These are phyloP conservation scores for Mantis religiosa DNA, from an alignment of 2,888 invertebrate species.

Conservation along the genomic window DNA sequence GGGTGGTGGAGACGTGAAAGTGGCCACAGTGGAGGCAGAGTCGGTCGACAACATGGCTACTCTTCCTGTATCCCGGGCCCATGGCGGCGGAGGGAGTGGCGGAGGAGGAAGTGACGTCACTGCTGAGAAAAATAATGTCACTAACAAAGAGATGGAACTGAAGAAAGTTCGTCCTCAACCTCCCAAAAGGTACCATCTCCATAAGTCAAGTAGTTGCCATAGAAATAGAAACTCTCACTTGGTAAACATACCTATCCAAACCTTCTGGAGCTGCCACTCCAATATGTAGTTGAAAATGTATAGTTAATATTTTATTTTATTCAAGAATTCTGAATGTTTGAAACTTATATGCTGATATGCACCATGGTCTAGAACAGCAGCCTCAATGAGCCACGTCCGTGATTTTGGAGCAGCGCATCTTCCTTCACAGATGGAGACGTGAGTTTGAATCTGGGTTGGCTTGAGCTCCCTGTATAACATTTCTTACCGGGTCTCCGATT, in stretches of 20 bases:
- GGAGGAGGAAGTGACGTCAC: slow-evolving; percentile 46
- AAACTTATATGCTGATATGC: too few species aligned
- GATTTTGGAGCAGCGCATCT: too few species aligned
- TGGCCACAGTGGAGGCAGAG: slow-evolving; percentile 84
- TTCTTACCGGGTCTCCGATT: too few species aligned
- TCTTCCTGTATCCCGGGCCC: slow-evolving; percentile 74
- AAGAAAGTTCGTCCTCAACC: slow-evolving; percentile 82
- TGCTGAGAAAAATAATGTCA: slow-evolving; percentile 76
- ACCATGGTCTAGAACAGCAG: too few species aligned
- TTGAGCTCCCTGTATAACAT: too few species aligned
- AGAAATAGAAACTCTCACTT: too few species aligned
- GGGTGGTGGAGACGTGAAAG: slow-evolving; percentile 66
- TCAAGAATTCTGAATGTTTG: too few species aligned
- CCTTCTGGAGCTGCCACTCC: not conserved
- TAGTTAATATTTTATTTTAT: not conserved
- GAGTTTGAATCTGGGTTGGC: too few species aligned
- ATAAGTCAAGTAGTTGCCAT: not conserved
- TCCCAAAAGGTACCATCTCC: slow-evolving; percentile 66
- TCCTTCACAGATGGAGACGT: too few species aligned
- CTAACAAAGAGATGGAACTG: slow-evolving; percentile 82
- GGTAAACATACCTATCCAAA: slow-evolving; percentile 1
- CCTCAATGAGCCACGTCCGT: too few species aligned
- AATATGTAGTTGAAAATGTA: not conserved
- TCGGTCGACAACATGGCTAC: slow-evolving; percentile 80
- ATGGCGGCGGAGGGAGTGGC: slow-evolving; percentile 36